These are phyloP conservation scores for Cuniculus paca DNA, from an alignment of 2,797 vertebrate species.

Conservation along the genomic window DNA sequence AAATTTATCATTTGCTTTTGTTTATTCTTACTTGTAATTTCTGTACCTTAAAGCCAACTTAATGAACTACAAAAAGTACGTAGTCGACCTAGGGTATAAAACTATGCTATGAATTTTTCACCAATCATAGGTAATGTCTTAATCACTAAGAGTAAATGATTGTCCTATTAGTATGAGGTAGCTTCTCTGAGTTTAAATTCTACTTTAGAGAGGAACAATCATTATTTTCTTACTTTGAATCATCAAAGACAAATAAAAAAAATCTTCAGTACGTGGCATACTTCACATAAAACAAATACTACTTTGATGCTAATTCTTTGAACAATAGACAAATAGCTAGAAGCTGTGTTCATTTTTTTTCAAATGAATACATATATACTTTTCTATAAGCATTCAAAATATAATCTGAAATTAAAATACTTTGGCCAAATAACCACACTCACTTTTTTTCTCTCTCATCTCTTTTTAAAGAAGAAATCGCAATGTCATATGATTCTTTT, in stretches of 20 bases:
- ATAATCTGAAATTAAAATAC: constrained; percentile 41
- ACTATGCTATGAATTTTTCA: background rate
- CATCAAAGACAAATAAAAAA: constrained; percentile 19
- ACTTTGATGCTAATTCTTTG: constrained; percentile 1
- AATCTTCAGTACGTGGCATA: background rate
- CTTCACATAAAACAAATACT: constrained; percentile 1
- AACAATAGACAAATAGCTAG: background rate
- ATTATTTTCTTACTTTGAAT: constrained; percentile 9
- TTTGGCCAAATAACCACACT: constrained; percentile 27
- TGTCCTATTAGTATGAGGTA: background rate
- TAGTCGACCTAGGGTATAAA: background rate
- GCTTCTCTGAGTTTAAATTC: background rate
- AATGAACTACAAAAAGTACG: background rate
- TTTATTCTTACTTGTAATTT: constrained; percentile 52
- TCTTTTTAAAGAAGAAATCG: constrained; percentile 23
- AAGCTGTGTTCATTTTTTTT: constrained; percentile 15
- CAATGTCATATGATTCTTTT: background rate
- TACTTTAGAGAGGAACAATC: constrained; percentile 7
- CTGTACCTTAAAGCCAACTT: background rate
- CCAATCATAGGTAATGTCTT: background rate
- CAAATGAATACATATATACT: background rate
- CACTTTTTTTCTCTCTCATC: background rate
- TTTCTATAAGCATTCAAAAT: constrained; percentile 34
- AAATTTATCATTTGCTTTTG: background rate
- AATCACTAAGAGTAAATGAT: background rate